phyloP scores from a whole-genome alignment of 2,888 invertebrate genomes.

The Teleogryllus oceanicus region DNA sequence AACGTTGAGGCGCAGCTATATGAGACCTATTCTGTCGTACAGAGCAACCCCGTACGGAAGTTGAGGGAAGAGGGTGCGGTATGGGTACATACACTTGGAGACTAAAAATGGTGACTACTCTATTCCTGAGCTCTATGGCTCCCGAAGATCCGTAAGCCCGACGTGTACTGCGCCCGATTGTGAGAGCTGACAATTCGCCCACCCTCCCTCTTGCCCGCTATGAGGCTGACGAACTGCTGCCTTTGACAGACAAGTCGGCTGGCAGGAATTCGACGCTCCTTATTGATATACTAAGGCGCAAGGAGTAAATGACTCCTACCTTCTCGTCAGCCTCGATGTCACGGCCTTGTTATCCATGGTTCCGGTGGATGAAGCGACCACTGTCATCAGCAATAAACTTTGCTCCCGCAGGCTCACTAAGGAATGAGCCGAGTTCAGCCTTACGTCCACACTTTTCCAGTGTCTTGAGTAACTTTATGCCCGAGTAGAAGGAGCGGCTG shows the following conservation, averaged over 20 bases:
- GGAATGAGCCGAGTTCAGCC: background rate
- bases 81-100: background rate
- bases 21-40: too few species aligned
- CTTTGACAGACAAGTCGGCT: too few species aligned
- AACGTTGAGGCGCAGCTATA: too few species aligned
- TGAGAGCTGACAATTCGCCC: conserved; percentile 20
- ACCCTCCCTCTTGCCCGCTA: conserved; percentile 19
- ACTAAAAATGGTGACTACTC: background rate
- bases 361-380: too few species aligned
- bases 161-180: conserved; percentile 19
- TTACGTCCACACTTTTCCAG: conserved; percentile 22
- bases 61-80: background rate
- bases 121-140: conserved; percentile 11
- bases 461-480: conserved; percentile 23
- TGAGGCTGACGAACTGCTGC: conserved; percentile 18
- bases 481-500: conserved; percentile 24
- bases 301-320: too few species aligned
- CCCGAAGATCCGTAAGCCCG: conserved; percentile 24
- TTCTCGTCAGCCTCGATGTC: too few species aligned
- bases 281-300: too few species aligned
- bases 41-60: too few species aligned
- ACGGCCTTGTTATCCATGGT: too few species aligned
- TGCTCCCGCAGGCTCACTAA: too few species aligned
- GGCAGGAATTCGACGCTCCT: too few species aligned
- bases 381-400: too few species aligned